Conservation (phyloP, 2,797 vertebrate species). For the Menidia menidia region DNA sequence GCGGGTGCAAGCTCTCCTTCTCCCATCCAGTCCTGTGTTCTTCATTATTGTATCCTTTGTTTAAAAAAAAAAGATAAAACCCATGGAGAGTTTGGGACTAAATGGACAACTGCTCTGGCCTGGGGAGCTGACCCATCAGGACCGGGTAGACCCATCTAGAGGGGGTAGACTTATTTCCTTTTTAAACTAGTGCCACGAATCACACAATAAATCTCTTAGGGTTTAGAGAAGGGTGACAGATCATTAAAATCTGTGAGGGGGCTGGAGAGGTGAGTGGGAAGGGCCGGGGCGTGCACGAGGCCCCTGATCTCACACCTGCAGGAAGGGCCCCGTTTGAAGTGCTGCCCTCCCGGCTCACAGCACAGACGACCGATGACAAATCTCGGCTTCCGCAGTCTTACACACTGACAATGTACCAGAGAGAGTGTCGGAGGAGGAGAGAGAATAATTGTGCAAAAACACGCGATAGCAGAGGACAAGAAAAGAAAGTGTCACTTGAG, state of each 20-base stretch:
- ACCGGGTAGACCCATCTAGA: background rate
- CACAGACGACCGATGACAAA: constrained; percentile 79
- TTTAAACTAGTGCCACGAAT: constrained; percentile 23
- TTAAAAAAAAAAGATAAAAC: background rate
- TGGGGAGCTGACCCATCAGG: background rate
- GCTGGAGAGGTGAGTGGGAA: constrained; percentile 40
- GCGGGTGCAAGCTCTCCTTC: too few species aligned
- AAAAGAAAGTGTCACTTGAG: constrained; percentile 73
- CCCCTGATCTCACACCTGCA: constrained; percentile 72
- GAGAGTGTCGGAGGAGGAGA: constrained; percentile 55
- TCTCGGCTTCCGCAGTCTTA: constrained; percentile 42
- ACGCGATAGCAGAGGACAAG: constrained; percentile 60
- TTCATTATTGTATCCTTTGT: too few species aligned
- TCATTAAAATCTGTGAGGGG: constrained; percentile 11
- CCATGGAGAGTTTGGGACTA: background rate
- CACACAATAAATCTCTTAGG: constrained; percentile 4
- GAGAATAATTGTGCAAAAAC: constrained; percentile 56
- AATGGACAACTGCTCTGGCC: background rate
- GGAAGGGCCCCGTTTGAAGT: constrained; percentile 61
- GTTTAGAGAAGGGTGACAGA: background rate
- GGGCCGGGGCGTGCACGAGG: constrained; percentile 25
- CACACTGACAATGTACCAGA: constrained; percentile 48
- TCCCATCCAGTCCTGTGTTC: too few species aligned
- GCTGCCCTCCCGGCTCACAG: constrained; percentile 62
- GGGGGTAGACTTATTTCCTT: constrained; percentile 13